Base-by-base conservation (phyloP, 1,140 invertebrate genomes). In the Trigoniulus corallinus region DNA sequence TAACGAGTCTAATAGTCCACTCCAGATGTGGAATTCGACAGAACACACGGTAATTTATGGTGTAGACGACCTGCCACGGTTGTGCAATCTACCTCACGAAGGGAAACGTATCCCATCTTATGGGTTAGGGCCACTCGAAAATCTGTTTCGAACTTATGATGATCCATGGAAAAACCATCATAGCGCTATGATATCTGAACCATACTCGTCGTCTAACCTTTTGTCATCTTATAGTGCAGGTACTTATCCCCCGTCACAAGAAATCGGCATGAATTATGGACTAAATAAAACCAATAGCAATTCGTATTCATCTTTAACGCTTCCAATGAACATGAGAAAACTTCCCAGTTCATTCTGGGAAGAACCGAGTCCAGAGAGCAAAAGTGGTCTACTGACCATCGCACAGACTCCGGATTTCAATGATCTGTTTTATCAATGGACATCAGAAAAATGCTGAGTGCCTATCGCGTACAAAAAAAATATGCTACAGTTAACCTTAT, bases 401-500 rank as follows among this genome's bases (percentile, higher is more conserved):
- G 27, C 10, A 23, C 24, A 20, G 20, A 27, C 22, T n/a, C 12
- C 22, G 37, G 47, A 34, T 29, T 55, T 26, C 23, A 42, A 10
- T 3, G 51, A 40, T 27, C 43, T 47, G 23, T 55, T 52, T 22
- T 22, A 26, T 29, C 29, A 23, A 27, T 47, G 55, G 47, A 57
- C 53, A 41, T 58, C 56, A 45, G 50, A 64, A n/a, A n/a, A n/a
- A n/a, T n/a, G n/a, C n/a, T n/a, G n/a, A n/a, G n/a, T n/a, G n/a
- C n/a, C n/a, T n/a, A n/a, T n/a, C n/a, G n/a, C n/a, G n/a, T n/a
- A n/a, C n/a, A n/a, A n/a, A n/a, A n/a, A n/a, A n/a, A n/a, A n/a
- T n/a, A n/a, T n/a, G n/a, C n/a, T n/a, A n/a, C n/a, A n/a, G n/a
- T n/a, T n/a, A n/a, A n/a, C n/a, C n/a, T n/a, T n/a, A n/a, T n/a